Conservation (phyloP, 1,140 invertebrate species). For the Nasonia giraulti region DNA sequence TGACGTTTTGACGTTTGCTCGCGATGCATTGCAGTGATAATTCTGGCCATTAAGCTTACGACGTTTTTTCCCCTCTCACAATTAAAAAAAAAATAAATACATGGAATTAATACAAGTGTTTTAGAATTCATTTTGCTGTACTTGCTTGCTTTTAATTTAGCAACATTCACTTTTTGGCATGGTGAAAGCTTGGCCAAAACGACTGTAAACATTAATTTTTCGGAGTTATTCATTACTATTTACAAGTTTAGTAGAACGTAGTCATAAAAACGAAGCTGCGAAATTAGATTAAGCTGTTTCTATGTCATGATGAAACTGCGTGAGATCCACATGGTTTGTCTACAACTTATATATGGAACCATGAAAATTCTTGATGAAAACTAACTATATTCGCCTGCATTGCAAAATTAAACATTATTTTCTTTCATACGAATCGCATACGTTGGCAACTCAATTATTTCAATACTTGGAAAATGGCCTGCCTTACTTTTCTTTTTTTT, state of each 20-base stretch:
- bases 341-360: slow-evolving; percentile 43
- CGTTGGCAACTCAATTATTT: no score
- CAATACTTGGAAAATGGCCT: neutral
- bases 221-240: slow-evolving; percentile 25
- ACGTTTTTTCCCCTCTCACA: no score
- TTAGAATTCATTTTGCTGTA: no score
- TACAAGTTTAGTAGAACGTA: slow-evolving; percentile 28
- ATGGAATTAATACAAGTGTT: no score
- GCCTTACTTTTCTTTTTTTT: no score
- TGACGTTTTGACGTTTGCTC: neutral
- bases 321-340: slow-evolving; percentile 26
- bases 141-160: no score
- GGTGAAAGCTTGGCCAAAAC: no score
- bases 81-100: no score
- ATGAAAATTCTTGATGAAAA: slow-evolving; percentile 48
- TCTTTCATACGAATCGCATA: neutral
- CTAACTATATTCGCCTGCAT: slow-evolving; percentile 22
- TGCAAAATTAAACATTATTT: neutral
- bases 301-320: slow-evolving; percentile 42
- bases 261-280: slow-evolving; percentile 39
- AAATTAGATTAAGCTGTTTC: slow-evolving; percentile 42
- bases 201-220: slow-evolving; percentile 14
- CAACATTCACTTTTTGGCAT: no score
- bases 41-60: no score
- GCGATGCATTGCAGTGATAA: neutral